Conservation (phyloP, 2,888 invertebrate species). For the Drosophila kokeensis region DNA sequence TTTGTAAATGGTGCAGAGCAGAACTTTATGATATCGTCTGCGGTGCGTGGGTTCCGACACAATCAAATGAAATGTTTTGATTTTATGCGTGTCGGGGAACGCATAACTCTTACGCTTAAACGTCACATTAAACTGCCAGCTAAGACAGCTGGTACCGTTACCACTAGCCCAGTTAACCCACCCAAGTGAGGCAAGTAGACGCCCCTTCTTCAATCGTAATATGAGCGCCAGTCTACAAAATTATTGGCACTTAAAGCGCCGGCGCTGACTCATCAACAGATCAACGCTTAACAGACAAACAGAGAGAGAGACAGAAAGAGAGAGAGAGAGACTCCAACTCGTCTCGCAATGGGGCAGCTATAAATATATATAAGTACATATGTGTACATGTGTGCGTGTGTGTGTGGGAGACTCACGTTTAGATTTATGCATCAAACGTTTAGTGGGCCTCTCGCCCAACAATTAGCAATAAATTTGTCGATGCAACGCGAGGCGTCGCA, state of each 20-base stretch:
- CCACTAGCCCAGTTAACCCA: slow-evolving; percentile 29
- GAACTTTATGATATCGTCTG: slow-evolving; percentile 14
- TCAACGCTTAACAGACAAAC: background rate
- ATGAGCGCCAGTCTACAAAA: slow-evolving; percentile 57
- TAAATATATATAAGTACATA: slow-evolving; percentile 22
- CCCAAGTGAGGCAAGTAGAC: slow-evolving; percentile 48
- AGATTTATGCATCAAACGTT: slow-evolving; percentile 64
- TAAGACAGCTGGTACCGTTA: slow-evolving; percentile 60
- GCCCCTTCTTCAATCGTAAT: slow-evolving; percentile 39
- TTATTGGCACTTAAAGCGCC: slow-evolving; percentile 54
- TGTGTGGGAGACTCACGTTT: slow-evolving; percentile 57
- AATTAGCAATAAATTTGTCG: slow-evolving; percentile 81
- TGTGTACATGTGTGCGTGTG: slow-evolving; percentile 20
- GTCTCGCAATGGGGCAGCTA: slow-evolving; percentile 9
- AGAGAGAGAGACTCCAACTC: slow-evolving; percentile 11
- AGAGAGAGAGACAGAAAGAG: background rate
- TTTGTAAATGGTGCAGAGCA: slow-evolving; percentile 41
- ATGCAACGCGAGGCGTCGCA: slow-evolving; percentile 33
- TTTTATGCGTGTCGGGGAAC: slow-evolving; percentile 50
- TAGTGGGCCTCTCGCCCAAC: slow-evolving; percentile 58
- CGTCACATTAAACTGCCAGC: slow-evolving; percentile 24
- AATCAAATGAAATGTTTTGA: slow-evolving; percentile 41
- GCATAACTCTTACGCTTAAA: slow-evolving; percentile 49
- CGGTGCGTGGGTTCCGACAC: slow-evolving; percentile 40
- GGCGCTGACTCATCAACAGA: slow-evolving; percentile 58